These are phyloP conservation scores for Megatriorchis doriae DNA, from an alignment of 2,113 vertebrate genomes.

Conservation along the genomic window DNA sequence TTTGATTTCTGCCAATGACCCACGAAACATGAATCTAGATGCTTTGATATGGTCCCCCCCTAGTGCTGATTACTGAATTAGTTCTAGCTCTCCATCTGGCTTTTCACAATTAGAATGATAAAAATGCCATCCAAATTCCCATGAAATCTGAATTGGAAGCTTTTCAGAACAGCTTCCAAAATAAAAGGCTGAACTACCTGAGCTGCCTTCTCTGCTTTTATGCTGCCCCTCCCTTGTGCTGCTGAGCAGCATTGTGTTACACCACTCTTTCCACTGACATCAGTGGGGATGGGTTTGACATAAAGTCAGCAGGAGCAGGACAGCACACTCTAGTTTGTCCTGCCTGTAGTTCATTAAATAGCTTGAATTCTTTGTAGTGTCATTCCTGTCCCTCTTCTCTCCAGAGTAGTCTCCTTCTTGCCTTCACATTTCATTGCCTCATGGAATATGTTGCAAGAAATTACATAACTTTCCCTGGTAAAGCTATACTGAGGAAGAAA, in stretches of 20 bases:
- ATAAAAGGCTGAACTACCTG: not conserved
- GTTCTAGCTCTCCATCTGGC: not conserved
- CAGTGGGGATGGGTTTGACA: not conserved
- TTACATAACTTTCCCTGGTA: not conserved
- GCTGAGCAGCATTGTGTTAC: not conserved
- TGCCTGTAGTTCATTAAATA: not conserved
- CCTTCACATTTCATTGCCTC: not conserved
- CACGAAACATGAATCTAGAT: not conserved
- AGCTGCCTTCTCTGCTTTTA: not conserved
- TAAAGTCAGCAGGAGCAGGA: not conserved
- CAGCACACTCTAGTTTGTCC: not conserved
- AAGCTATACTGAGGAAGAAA: not conserved
- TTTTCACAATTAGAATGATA: not conserved
- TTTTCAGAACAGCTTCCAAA: not conserved
- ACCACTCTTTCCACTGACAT: not conserved
- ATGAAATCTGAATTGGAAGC: not conserved
- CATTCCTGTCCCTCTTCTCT: not conserved
- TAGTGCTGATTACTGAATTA: not conserved
- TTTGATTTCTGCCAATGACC: not conserved
- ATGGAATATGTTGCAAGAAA: not conserved
- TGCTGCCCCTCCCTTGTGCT: not conserved
- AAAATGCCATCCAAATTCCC: not conserved
- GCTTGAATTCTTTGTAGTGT: not conserved
- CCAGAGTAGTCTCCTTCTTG: not conserved
- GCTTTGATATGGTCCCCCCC: not conserved